These are phyloP conservation scores for Parapsyche elsis DNA, from an alignment of 1,140 invertebrate species.

Conservation along the genomic window DNA sequence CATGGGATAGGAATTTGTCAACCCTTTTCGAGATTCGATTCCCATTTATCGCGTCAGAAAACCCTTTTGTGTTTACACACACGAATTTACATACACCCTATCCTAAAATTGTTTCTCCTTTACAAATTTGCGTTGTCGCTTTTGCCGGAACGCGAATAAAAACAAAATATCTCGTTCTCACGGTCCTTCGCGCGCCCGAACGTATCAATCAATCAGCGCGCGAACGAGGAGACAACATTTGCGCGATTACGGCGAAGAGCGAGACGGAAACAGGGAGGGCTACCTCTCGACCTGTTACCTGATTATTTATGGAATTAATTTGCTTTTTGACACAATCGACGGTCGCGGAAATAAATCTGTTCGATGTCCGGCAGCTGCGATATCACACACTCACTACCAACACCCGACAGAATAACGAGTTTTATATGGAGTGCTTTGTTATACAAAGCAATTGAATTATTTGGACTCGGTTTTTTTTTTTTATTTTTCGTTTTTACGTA, in stretches of 20 bases:
- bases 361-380: not conserved
- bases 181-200: constrained; percentile 36
- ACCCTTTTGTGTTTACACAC: constrained; percentile 10
- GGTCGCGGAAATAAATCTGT: constrained; percentile 27
- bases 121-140: constrained; percentile 14
- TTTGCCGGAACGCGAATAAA: constrained; percentile 18
- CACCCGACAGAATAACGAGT: constrained; percentile 12
- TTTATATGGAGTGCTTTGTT: constrained; percentile 9
- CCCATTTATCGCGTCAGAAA: constrained; percentile 8
- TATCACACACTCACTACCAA: not conserved
- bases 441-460: constrained; percentile 23
- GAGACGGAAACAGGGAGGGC: constrained; percentile 12
- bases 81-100: constrained; percentile 22
- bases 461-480: not conserved
- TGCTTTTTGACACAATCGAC: constrained; percentile 53
- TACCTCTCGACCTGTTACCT: constrained; percentile 34
- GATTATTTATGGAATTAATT: constrained; percentile 55
- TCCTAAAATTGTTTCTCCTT: constrained; percentile 24
- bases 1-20: constrained; percentile 18
- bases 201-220: constrained; percentile 52
- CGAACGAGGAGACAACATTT: constrained; percentile 53
- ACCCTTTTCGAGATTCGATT: constrained; percentile 2
- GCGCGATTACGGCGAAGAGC: not conserved
- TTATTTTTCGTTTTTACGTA: not conserved
- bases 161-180: constrained; percentile 37